Percentiles rank a stretch among this genome's conserved stretches.
These are phyloP conservation scores for Molorchus minor DNA, from an alignment of 2,888 invertebrate species.

Conservation along the genomic window DNA sequence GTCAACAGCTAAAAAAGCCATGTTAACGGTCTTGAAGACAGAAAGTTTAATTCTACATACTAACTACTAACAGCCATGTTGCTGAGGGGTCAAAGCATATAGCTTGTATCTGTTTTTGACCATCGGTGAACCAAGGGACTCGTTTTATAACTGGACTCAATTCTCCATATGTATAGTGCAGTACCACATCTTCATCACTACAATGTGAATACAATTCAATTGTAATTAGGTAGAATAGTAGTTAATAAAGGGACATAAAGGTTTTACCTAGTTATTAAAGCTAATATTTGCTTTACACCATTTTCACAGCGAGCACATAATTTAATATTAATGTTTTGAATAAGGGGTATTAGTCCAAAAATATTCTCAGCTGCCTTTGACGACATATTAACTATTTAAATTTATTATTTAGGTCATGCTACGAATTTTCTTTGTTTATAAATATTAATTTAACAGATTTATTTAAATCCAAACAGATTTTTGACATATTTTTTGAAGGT, in stretches of 20 bases:
- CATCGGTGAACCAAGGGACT: slow-evolving; percentile 60
- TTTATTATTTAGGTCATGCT: slow-evolving; percentile 22
- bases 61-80: slow-evolving; percentile 75
- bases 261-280: slow-evolving; percentile 52
- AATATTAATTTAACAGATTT: slow-evolving; percentile 8
- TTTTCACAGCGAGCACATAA: slow-evolving; percentile 59
- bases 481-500: too few relatives aligned
- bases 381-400: slow-evolving; percentile 29
- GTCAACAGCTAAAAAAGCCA: slow-evolving; percentile 63
- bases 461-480: too few relatives aligned
- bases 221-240: background rate
- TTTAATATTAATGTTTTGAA: slow-evolving; percentile 59
- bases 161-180: slow-evolving; percentile 61
- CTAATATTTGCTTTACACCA: slow-evolving; percentile 61
- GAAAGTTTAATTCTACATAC: slow-evolving; percentile 51
- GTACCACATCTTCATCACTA: slow-evolving; percentile 59
- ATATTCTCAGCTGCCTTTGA: slow-evolving; percentile 50
- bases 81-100: slow-evolving; percentile 87
- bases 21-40: background rate
- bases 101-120: slow-evolving; percentile 67
- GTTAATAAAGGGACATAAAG: slow-evolving; percentile 4
- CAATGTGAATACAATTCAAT: slow-evolving; percentile 18
- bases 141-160: slow-evolving; percentile 57
- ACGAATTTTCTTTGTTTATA: slow-evolving; percentile 21
- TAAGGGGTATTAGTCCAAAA: slow-evolving; percentile 58